Base-by-base conservation (phyloP, 2,888 invertebrate species). In the Noctua fimbriata region DNA sequence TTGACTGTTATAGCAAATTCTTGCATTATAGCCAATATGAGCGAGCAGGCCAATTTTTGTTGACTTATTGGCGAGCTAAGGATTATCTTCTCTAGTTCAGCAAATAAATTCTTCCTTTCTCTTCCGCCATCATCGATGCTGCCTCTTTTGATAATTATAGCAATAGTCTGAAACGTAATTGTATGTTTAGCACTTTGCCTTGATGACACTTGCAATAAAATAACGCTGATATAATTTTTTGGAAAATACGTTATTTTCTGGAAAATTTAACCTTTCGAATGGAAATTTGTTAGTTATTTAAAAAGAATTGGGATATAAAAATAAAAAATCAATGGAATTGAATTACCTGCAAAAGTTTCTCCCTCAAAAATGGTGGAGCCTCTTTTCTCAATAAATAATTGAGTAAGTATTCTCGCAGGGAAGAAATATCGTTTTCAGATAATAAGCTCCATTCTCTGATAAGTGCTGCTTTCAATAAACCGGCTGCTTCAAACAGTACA, bases 401-500 rank as follows among this genome's bases (percentile, higher is more conserved):
- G 52, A 99, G 96, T 84, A 99, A 96, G 94, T 98, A 99, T 89
- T 98, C 98, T 83, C 98, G 97, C 66, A 99, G 94, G 2, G 98
- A 97, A 67, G 97, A 97, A 82, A 98, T 97, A 92, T 98, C 98
- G 76, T 97, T 97, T 79, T 97, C 97, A n/a, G 97, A 97, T 70
- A 99, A 93, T 89, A 98, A 96, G 49, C 97, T 95, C 99, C 99
- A 99, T 96, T 99, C 99, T 91, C 98, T 97, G 75, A 99, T 98
- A 18, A 99, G 96, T 28, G 98, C 98, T 88, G 98, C 97, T 95
- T 98, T 98, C 79, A 99, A 95, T 36, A 99, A 97, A 82, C 98
- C 98, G 12, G 98, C 98, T 69, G 98, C 98, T 97, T 99, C 99
- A 96, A 99, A 99, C 74, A 98, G 95, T 12, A 99, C 98, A 96